These are phyloP conservation scores for Amblyornis subalaris DNA, from an alignment of 2,113 vertebrate genomes.

Conservation along the genomic window DNA sequence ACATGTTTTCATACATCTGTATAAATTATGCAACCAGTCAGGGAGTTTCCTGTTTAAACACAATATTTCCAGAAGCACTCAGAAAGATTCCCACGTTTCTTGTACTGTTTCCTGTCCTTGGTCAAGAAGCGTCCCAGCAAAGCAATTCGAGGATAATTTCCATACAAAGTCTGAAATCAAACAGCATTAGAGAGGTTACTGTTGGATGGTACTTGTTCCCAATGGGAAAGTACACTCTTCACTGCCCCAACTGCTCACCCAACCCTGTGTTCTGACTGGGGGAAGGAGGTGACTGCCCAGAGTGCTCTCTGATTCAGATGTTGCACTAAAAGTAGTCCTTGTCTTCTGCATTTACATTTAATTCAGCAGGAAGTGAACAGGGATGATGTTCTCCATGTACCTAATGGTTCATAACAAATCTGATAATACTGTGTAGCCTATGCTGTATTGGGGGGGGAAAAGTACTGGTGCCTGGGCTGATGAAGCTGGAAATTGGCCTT, in stretches of 20 bases:
- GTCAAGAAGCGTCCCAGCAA: constrained; percentile 54
- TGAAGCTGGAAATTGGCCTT: not conserved
- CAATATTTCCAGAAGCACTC: constrained; percentile 83
- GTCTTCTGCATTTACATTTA: not conserved
- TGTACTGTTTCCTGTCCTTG: constrained; percentile 57
- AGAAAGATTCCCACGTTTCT: constrained; percentile 56
- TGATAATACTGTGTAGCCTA: not conserved
- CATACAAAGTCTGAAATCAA: constrained; percentile 37
- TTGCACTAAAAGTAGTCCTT: not conserved
- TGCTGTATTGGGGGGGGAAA: not conserved
- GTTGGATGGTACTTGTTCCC: not conserved
- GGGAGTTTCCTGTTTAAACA: constrained; percentile 37
- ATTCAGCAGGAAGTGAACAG: not conserved
- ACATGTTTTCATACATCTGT: not conserved
- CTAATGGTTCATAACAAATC: not conserved
- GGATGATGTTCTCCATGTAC: not conserved
- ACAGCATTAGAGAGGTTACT: not conserved
- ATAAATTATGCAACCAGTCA: not conserved
- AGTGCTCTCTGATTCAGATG: not conserved
- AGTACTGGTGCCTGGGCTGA: not conserved
- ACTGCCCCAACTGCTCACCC: not conserved
- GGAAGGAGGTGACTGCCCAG: not conserved
- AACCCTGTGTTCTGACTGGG: not conserved
- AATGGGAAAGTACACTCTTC: rapidly evolving
- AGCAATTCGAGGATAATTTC: constrained; percentile 32